Percentiles rank a stretch among this genome's conserved stretches.
These are phyloP conservation scores for Lepetodrilus schrolli DNA, from an alignment of 2,888 invertebrate genomes.

Conservation along the genomic window DNA sequence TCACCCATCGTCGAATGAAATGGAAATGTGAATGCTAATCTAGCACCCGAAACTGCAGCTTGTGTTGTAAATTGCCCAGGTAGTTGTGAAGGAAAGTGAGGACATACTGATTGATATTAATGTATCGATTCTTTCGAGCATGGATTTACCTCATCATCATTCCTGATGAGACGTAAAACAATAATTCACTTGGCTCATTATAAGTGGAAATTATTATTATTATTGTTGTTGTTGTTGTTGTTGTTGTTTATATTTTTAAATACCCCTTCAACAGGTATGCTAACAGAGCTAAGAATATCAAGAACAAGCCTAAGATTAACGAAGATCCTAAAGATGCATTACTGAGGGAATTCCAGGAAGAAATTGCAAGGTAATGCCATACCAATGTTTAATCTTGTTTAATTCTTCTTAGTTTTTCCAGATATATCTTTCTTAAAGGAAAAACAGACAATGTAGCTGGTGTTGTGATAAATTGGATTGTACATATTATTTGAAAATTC, in stretches of 20 bases:
- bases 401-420: neutral
- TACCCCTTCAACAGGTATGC: slow-evolving; percentile 85
- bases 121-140: too few species aligned
- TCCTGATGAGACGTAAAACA: neutral
- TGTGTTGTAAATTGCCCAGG: too few species aligned
- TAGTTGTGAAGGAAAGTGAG: too few species aligned
- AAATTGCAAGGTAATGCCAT: slow-evolving; percentile 83
- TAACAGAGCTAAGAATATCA: slow-evolving; percentile 97
- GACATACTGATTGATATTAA: neutral
- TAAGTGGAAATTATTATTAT: neutral
- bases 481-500: too few species aligned
- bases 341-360: slow-evolving; percentile 94
- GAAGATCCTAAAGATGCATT: slow-evolving; percentile 99
- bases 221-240: neutral
- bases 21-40: too few species aligned
- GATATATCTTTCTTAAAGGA: neutral
- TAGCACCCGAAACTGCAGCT: too few species aligned
- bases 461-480: too few species aligned
- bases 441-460: too few species aligned
- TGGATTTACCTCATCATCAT: neutral
- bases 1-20: too few species aligned
- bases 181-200: neutral
- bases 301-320: slow-evolving; percentile 98
- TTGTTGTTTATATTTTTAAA: too few species aligned
- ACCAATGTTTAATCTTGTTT: neutral